Conservation (phyloP, 2,888 invertebrate genomes). For the Phaedon cochleariae region DNA sequence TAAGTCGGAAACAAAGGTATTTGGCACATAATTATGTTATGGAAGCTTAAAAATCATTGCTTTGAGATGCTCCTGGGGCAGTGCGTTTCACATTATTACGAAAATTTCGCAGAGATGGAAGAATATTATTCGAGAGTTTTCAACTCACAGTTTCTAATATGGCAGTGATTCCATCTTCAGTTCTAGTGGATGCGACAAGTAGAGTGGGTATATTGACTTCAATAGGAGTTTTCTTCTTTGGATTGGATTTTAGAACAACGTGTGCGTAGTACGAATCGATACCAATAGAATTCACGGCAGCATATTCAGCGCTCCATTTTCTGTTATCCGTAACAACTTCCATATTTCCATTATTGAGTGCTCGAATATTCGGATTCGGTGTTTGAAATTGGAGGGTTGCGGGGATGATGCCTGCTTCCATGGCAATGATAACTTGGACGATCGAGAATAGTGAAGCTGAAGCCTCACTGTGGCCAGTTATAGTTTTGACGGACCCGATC, state of each 20-base stretch:
- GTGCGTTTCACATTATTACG: too few relatives aligned
- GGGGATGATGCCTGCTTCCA: constrained; percentile 90
- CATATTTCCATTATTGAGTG: constrained; percentile 81
- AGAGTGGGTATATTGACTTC: constrained; percentile 71
- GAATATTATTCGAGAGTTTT: neutral
- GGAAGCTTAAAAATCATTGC: too few relatives aligned
- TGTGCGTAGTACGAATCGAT: constrained; percentile 96
- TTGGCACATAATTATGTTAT: too few relatives aligned
- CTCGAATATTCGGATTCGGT: constrained; percentile 92
- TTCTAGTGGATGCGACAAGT: constrained; percentile 84
- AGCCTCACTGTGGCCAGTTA: constrained; percentile 97
- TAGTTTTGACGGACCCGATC: constrained; percentile 95
- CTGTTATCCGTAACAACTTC: constrained; percentile 81
- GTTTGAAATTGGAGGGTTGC: constrained; percentile 85
- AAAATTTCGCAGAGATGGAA: too few relatives aligned
- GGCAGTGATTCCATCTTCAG: constrained; percentile 76
- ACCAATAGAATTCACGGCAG: constrained; percentile 96
- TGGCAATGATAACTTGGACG: constrained; percentile 89
- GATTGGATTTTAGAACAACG: constrained; percentile 82
- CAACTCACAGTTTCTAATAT: constrained; percentile 66
- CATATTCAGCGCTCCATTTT: constrained; percentile 86
- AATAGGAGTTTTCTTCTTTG: constrained; percentile 69
- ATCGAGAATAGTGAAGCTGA: constrained; percentile 87
- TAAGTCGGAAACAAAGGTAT: too few relatives aligned
- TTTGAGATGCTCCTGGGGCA: too few relatives aligned